Evolutionary conservation across 2,113 vertebrate species (phyloP).

Genomic region (Sitta europaea): DNA sequence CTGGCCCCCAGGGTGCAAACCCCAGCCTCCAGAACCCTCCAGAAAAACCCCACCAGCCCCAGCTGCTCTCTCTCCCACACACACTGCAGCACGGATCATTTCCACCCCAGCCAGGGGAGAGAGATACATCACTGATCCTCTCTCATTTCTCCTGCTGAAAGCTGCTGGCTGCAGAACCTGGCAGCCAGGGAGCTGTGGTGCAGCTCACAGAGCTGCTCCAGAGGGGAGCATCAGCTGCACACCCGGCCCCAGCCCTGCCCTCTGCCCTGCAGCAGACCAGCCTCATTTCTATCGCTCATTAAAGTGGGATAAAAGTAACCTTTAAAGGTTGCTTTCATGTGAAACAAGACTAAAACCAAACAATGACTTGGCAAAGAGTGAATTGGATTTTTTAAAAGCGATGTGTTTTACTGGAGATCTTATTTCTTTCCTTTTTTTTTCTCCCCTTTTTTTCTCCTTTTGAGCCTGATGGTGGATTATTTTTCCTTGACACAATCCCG

Average conservation of each 20-base stretch:
- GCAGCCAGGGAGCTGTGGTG: background rate
- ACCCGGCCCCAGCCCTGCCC: background rate
- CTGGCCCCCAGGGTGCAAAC: background rate
- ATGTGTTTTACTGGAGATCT: conserved; percentile 16
- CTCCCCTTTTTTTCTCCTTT: background rate
- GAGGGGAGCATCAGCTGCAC: background rate
- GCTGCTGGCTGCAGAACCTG: conserved; percentile 23
- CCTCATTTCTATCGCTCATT: conserved; percentile 17
- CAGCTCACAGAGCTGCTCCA: background rate
- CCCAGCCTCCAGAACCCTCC: background rate
- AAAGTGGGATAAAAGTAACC: conserved; percentile 47
- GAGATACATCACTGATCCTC: background rate
- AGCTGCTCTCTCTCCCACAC: background rate
- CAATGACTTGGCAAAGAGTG: conserved; percentile 31
- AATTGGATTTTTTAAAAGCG: conserved; percentile 24
- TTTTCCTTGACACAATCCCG: conserved; percentile 58
- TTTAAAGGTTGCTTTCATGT: conserved; percentile 58
- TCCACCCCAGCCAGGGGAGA: background rate
- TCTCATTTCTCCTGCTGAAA: conserved; percentile 18
- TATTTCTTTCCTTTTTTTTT: background rate
- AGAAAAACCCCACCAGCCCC: background rate
- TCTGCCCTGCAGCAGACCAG: background rate
- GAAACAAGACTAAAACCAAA: conserved; percentile 29
- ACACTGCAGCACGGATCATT: background rate
- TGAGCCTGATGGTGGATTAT: conserved; percentile 53